Percentiles rank a stretch among this genome's conserved stretches.
phyloP scores from a whole-genome alignment of 1,140 invertebrate genomes.

The Aphelinus atriplicis region DNA sequence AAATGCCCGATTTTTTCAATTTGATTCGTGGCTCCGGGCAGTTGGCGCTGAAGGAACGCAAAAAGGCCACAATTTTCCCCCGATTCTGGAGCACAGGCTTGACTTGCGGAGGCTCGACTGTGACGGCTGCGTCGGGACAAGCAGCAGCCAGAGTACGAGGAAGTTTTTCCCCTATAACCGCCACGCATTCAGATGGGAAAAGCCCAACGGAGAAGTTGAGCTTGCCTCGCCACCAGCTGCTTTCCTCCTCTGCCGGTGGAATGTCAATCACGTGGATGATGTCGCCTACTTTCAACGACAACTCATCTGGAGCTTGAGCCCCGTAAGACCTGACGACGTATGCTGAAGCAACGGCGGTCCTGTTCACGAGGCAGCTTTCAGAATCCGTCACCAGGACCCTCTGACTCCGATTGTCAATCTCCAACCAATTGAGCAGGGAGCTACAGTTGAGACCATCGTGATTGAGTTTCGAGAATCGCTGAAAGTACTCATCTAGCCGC shows the following conservation, averaged over 20 bases:
- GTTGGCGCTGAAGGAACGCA: conserved; percentile 89
- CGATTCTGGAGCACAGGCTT: conserved; percentile 91
- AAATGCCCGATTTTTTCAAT: conserved; percentile 92
- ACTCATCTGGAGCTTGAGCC: conserved; percentile 85
- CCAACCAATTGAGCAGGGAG: conserved; percentile 94
- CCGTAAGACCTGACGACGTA: conserved; percentile 90
- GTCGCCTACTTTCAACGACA: conserved; percentile 90
- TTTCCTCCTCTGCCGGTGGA: conserved; percentile 87
- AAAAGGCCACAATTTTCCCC: conserved; percentile 95
- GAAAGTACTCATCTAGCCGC: conserved; percentile 77
- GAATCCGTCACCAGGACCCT: conserved; percentile 74
- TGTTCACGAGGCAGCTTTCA: conserved; percentile 95
- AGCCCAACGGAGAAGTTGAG: conserved; percentile 95
- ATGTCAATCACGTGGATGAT: conserved; percentile 99
- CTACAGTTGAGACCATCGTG: conserved; percentile 95
- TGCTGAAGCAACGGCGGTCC: conserved; percentile 95
- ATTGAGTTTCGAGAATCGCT: conserved; percentile 86
- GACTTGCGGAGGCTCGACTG: conserved; percentile 62
- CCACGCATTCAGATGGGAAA: conserved; percentile 96
- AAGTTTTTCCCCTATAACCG: conserved; percentile 94
- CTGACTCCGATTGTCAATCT: conserved; percentile 85
- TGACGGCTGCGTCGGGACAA: conserved; percentile 69
- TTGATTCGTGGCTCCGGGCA: conserved; percentile 83
- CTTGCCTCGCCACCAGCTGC: conserved; percentile 97
- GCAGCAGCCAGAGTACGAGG: conserved; percentile 84